Conservation (phyloP, 2,888 invertebrate species). For the Mechanitis mazaeus region DNA sequence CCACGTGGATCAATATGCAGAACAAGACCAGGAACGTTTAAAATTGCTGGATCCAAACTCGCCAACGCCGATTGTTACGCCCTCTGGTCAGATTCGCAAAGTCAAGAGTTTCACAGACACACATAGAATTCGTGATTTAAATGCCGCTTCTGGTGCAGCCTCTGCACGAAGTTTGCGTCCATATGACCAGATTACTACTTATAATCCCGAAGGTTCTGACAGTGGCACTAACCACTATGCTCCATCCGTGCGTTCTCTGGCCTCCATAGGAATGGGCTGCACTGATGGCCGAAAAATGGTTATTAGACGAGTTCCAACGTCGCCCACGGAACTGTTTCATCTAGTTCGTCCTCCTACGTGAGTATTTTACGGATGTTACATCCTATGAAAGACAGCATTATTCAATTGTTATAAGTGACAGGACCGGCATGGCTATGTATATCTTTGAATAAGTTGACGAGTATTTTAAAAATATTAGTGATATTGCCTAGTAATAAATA, state of each 20-base stretch:
- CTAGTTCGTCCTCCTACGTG: constrained; percentile 90
- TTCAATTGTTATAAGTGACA: constrained; percentile 61
- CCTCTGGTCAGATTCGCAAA: constrained; percentile 72
- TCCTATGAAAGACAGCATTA: constrained; percentile 61
- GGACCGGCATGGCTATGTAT: not conserved
- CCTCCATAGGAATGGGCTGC: constrained; percentile 91
- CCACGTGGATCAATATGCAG: constrained; percentile 64
- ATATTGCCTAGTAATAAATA: not conserved
- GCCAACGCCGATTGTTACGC: constrained; percentile 56
- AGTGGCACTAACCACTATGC: constrained; percentile 80
- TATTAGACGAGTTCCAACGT: constrained; percentile 88
- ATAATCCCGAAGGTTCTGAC: constrained; percentile 77
- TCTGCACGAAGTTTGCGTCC: constrained; percentile 68
- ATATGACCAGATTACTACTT: constrained; percentile 67
- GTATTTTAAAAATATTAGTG: not conserved
- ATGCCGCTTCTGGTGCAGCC: constrained; percentile 65
- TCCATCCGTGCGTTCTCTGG: constrained; percentile 85
- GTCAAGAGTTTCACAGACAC: constrained; percentile 73
- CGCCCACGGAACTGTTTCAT: constrained; percentile 90
- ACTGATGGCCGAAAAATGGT: constrained; percentile 92
- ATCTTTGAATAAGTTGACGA: constrained; percentile 1
- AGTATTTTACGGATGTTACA: constrained; percentile 71
- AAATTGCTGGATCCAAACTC: constrained; percentile 59
- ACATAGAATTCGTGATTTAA: constrained; percentile 65
- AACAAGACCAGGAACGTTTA: constrained; percentile 59